Evolutionary conservation across 2,113 vertebrate species (phyloP).

Genomic region (Malurus melanocephalus): DNA sequence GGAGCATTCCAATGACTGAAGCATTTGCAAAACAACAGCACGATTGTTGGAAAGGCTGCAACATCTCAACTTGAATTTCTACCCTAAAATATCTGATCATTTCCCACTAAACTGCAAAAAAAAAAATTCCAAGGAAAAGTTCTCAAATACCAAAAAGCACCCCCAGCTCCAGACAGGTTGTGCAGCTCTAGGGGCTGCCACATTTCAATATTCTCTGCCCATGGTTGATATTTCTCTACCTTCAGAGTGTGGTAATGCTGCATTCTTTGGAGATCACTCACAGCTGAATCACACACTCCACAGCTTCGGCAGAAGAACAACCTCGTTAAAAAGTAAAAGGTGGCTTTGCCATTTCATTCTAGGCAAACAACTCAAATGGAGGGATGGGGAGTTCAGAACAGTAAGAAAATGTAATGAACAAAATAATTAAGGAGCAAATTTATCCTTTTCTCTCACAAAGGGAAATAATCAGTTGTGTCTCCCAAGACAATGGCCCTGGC

Average conservation of each 20-base stretch:
- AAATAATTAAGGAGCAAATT: neutral
- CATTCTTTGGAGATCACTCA: constrained; percentile 34
- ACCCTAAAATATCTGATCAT: neutral
- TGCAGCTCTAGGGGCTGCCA: constrained; percentile 30
- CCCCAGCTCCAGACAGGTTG: constrained; percentile 39
- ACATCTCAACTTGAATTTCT: neutral
- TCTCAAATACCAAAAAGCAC: neutral
- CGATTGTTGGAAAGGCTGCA: neutral
- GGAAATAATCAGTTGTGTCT: neutral
- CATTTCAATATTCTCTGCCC: constrained; percentile 16
- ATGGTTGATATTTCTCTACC: constrained; percentile 26
- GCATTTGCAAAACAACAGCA: neutral
- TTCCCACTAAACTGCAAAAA: neutral
- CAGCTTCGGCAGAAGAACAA: neutral
- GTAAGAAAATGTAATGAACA: neutral
- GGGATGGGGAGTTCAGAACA: neutral
- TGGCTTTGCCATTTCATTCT: neutral
- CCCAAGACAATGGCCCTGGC: neutral
- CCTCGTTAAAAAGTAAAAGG: constrained; percentile 26
- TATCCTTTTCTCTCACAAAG: neutral
- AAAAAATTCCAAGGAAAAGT: neutral
- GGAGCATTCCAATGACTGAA: constrained; percentile 13
- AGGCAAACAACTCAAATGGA: neutral
- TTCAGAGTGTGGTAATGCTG: constrained; percentile 23
- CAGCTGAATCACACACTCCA: neutral